Percentiles rank a stretch among this genome's conserved stretches.
Evolutionary conservation across 2,113 vertebrate genomes (phyloP).

Genomic region (Ranitomeya imitator): DNA sequence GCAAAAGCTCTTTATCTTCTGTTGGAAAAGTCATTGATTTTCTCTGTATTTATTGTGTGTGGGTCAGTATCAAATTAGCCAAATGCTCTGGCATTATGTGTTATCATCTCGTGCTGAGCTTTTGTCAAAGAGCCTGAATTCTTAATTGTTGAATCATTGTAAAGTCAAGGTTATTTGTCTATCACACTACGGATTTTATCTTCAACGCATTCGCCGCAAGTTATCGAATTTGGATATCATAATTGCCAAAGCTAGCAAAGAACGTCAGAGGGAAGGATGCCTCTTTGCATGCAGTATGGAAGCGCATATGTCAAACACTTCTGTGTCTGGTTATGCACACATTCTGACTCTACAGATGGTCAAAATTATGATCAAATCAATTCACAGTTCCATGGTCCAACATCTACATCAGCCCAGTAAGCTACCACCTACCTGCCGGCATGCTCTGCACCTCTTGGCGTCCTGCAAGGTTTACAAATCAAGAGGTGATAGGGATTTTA

Average conservation of each 20-base stretch:
- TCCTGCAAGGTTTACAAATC: too few relatives aligned
- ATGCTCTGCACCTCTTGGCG: too few relatives aligned
- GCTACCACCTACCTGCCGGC: too few relatives aligned
- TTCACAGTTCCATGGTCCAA: too few relatives aligned
- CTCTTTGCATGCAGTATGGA: not conserved
- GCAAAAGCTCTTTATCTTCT: conserved; percentile 43
- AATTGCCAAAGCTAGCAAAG: not conserved
- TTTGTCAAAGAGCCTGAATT: conserved; percentile 27
- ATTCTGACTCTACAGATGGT: not conserved
- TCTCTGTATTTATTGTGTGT: conserved; percentile 38
- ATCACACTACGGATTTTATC: not conserved
- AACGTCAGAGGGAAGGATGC: not conserved
- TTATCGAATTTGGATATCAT: not conserved
- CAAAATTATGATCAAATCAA: not conserved
- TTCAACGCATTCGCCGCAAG: conserved; percentile 2
- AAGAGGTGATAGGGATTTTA: too few relatives aligned
- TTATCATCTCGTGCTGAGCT: conserved; percentile 46
- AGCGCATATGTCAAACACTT: not conserved
- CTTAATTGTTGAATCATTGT: not conserved
- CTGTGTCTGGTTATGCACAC: not conserved
- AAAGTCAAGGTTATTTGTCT: conserved; percentile 32
- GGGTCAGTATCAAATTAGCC: conserved; percentile 47
- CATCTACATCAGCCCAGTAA: too few relatives aligned
- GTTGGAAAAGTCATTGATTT: conserved; percentile 48
- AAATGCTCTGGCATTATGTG: conserved; percentile 30